These are phyloP conservation scores for Cremastinae sp. DNA, from an alignment of 2,888 invertebrate species.

Conservation along the genomic window DNA sequence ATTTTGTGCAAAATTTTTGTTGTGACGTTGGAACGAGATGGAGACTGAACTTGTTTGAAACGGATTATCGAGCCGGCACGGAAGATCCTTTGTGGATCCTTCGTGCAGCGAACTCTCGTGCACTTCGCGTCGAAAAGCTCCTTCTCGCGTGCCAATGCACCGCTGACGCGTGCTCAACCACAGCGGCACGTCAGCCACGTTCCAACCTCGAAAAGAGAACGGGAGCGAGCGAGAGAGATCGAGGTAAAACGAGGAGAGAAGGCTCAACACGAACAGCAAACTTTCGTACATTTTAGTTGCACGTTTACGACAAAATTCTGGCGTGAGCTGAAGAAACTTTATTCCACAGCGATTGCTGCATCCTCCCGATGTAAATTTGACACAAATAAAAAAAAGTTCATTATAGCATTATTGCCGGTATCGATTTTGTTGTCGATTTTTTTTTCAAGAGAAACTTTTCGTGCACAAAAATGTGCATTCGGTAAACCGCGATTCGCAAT, in stretches of 20 bases:
- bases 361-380: background rate
- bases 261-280: background rate
- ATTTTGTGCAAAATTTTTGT: background rate
- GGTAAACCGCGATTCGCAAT: no score
- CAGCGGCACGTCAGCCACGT: conserved; percentile 34
- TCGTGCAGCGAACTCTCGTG: conserved; percentile 33
- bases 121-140: conserved; percentile 22
- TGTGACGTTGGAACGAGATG: background rate
- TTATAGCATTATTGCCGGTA: no score
- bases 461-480: no score
- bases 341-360: background rate
- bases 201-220: conserved; percentile 2
- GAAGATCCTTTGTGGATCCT: conserved; percentile 13
- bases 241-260: background rate
- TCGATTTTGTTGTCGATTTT: no score
- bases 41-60: background rate
- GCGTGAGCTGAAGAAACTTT: conserved; percentile 1
- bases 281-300: conserved; percentile 4
- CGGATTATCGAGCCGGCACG: background rate
- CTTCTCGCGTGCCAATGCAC: conserved; percentile 56
- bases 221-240: background rate
- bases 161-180: conserved; percentile 54
- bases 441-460: no score
- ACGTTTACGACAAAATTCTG: conserved; percentile 31
- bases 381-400: no score